Conservation (phyloP, 2,797 vertebrate genomes). For the Pantherophis vulpinus region DNA sequence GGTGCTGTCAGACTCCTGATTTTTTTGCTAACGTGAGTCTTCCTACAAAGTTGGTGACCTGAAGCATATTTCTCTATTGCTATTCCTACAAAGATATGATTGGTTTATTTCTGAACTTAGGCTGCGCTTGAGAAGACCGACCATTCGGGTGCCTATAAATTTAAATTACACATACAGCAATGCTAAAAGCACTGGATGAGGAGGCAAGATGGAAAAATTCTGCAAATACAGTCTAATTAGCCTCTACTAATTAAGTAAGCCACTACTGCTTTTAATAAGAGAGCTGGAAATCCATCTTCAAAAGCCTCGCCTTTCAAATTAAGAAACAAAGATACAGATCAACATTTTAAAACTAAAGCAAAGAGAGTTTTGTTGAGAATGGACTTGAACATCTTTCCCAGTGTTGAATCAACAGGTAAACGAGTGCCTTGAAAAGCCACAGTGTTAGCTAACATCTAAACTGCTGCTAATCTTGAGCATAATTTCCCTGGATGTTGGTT, state of each 20-base stretch:
- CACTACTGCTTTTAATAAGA: slow-evolving; percentile 55
- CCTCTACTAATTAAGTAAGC: slow-evolving; percentile 54
- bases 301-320: slow-evolving; percentile 32
- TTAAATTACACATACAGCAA: slow-evolving; percentile 48
- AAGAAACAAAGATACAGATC: neutral
- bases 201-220: slow-evolving; percentile 41
- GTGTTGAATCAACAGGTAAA: neutral
- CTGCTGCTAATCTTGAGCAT: neutral
- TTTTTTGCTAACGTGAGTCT: neutral
- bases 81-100: neutral
- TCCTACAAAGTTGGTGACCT: neutral
- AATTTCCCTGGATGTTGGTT: neutral
- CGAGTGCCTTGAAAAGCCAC: neutral
- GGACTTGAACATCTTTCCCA: neutral
- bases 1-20: neutral
- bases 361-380: neutral
- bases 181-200: slow-evolving; percentile 38
- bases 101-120: neutral
- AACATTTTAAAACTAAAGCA: neutral
- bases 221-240: slow-evolving; percentile 50
- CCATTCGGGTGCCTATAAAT: slow-evolving; percentile 64
- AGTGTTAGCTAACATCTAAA: neutral
- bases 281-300: slow-evolving; percentile 34
- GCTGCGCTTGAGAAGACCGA: neutral
- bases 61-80: neutral